Evolutionary conservation across 2,888 invertebrate genomes (phyloP), one percentile per base, ranked within the genome.

Genomic region (Tipula unca): DNA sequence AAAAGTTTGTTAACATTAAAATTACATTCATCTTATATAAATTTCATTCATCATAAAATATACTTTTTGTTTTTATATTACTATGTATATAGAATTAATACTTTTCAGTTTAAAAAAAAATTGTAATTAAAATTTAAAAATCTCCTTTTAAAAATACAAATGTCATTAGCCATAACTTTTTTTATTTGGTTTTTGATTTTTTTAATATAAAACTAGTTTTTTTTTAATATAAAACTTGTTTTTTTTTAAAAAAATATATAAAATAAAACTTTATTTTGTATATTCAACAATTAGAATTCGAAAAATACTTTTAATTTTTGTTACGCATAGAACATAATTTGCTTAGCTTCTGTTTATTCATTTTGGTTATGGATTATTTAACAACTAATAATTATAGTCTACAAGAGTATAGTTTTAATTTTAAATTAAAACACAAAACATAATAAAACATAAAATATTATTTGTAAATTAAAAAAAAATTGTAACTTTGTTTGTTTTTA

Each of bases 11-110:
- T 69, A 69, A 69, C 8, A 69, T 69, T 17, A 48, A 69, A 69
- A 69, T 69, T 69, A 25, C 25, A 69, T 69, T 69, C 6, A 69
- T 69, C 25, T 69, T 69, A 69, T 54, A 54, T 69, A 69, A 69
- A 69, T 25, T 25, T 69, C 25, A 69, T 69, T 25, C 25, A 69
- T 69, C 69, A 25, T 25, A 69, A 69, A 69, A 69, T 69, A 20
- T 25, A 17, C 8, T n/a, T 39, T 39, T 39, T 69, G 20, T 69
- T 25, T 69, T 69, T 69, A 69, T 69, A 25, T 69, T 69, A 69
- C 69, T n/a, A n/a, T n/a, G n/a, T n/a, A n/a, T n/a, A 69, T 69
- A 69, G 69, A 69, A 69, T 69, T 69, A 69, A 69, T 69, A 69
- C 69, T 69, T 69, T 25, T 69, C 69, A 69, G 25, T 25, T 69